Evolutionary conservation across 2,797 vertebrate genomes (phyloP), one percentile per base, ranked within the genome.

Genomic region (Spondyliosoma cantharus): DNA sequence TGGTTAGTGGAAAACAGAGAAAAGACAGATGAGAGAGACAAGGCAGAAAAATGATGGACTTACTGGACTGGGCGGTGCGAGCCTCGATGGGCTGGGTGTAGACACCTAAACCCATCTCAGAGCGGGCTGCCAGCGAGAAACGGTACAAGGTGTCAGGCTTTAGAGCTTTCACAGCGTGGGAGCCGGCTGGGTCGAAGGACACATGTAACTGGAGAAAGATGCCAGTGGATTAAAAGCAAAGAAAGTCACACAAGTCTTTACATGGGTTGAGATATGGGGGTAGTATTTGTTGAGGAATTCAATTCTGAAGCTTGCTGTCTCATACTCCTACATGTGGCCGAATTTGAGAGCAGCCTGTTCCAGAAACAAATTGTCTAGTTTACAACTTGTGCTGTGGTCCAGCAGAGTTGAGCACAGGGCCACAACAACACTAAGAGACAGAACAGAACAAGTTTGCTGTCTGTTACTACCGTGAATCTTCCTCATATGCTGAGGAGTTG

Each of bases 31-130:
- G 74, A 82, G 46, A 74, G 71, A 82, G 25, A 74, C 29, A 71
- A 32, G 7, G 45, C 15, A 17, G 54, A 24, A 49, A 29, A 73
- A 42, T 7, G 4, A 58, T 8, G 17, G 53, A 97, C 97, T 98
- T 96, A 98, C 97, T 97, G 87, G 97, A 98, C 90, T 98, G 97
- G 49, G 96, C 97, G 2, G 97, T 98, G 88, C 96, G 95, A 77
- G 96, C 96, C 92, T 97, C 96, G 0, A 97, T 93, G 0, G 93
- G 94, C 67, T 97, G 96, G 3, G 97, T 98, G 88, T 95, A 97
- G 87, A 98, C 97, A 1, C 97, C 97, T 64, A 97, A 92, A 16
- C 97, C 97, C 91, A 96, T 92, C 78, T 97, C 96, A 0, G 97
- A 98, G 57, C 96, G 96, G 67, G 97, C 97, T 0, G 97, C 97